Conservation (phyloP, 2,797 vertebrate genomes). For the Acipenser oxyrinchus region DNA sequence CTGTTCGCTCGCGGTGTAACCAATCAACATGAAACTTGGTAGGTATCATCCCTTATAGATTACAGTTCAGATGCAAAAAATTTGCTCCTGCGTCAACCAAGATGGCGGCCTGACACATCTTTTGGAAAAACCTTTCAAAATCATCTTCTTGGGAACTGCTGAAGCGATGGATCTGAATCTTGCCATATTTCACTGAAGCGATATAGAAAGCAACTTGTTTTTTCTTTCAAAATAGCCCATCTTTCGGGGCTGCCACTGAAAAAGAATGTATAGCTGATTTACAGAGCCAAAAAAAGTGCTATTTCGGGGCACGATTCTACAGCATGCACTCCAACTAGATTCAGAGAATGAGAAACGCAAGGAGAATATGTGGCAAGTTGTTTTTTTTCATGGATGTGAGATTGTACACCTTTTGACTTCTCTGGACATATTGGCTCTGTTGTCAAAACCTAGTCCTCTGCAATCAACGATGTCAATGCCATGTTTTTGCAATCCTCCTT, state of each 20-base stretch:
- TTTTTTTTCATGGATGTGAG: not conserved
- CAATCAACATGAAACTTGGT: no score
- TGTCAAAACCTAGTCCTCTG: constrained; percentile 1
- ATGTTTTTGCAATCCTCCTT: constrained; percentile 8
- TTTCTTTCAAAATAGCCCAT: no score
- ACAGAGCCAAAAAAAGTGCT: not conserved
- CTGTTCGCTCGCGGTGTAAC: no score
- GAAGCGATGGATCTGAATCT: no score
- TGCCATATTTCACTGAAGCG: not conserved
- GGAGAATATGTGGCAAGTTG: not conserved
- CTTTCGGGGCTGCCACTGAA: no score
- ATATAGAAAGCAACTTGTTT: no score
- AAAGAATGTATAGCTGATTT: not conserved
- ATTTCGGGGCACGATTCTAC: not conserved
- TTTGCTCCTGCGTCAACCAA: no score
- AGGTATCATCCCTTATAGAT: no score
- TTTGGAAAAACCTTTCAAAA: no score
- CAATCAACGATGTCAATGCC: constrained; percentile 11
- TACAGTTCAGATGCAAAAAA: no score
- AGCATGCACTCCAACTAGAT: not conserved
- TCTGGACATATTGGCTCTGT: not conserved
- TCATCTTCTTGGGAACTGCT: no score
- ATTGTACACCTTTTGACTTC: not conserved
- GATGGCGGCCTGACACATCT: no score
- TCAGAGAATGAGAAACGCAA: not conserved